Percentiles rank a stretch among this genome's conserved stretches.
phyloP scores from a whole-genome alignment of 2,888 invertebrate species.

The Pollenia amentaria region DNA sequence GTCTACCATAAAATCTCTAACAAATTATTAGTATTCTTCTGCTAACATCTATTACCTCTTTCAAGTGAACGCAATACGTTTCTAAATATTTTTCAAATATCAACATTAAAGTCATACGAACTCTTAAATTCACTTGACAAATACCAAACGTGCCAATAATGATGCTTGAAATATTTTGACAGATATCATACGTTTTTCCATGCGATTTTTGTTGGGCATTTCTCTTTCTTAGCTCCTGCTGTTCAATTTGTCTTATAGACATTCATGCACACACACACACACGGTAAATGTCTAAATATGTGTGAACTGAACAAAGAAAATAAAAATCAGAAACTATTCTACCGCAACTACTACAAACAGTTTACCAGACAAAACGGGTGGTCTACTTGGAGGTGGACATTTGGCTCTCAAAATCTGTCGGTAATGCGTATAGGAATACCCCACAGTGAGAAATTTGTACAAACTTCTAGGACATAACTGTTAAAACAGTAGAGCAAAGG shows the following conservation, averaged over 20 bases:
- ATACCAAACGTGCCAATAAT: conserved; percentile 73
- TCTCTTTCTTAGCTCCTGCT: neutral
- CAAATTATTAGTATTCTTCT: no score
- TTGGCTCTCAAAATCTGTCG: no score
- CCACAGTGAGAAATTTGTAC: no score
- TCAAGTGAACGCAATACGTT: conserved; percentile 1
- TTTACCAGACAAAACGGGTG: conserved; percentile 34
- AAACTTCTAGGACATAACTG: no score
- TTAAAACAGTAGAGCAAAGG: no score
- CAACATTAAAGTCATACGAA: conserved; percentile 61
- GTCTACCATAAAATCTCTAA: no score
- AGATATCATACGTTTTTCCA: conserved; percentile 63
- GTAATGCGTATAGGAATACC: no score
- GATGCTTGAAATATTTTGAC: conserved; percentile 72
- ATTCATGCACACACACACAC: no score
- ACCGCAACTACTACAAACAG: conserved; percentile 53
- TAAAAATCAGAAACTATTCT: conserved; percentile 29
- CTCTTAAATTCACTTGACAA: conserved; percentile 70
- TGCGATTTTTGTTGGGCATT: neutral
- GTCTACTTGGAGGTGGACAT: no score
- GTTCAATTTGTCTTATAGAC: neutral
- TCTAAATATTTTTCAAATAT: conserved; percentile 44
- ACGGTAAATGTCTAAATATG: neutral
- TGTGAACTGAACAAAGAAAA: conserved; percentile 16
- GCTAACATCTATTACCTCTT: neutral